Percentiles rank a stretch among this genome's conserved stretches.
Evolutionary conservation across 2,113 vertebrate species (phyloP).

Genomic region (Nibea coibor): DNA sequence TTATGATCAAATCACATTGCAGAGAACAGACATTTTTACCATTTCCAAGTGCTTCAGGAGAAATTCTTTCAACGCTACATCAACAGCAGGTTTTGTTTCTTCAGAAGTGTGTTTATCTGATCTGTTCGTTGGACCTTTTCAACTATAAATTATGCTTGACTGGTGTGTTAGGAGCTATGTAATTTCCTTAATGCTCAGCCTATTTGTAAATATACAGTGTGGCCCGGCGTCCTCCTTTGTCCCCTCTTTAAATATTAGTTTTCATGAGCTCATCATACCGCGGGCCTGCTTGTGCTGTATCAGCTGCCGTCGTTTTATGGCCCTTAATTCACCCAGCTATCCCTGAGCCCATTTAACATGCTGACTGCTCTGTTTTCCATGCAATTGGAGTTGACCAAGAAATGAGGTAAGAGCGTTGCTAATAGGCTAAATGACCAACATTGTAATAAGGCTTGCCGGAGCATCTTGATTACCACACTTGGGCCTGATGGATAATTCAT

Average conservation of each 20-base stretch:
- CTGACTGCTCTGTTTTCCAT: constrained; percentile 81
- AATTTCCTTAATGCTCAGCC: constrained; percentile 31
- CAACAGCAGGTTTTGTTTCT: neutral
- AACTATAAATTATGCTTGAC: constrained; percentile 7
- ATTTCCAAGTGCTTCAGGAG: too few species aligned
- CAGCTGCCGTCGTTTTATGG: constrained; percentile 70
- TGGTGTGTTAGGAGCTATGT: constrained; percentile 18
- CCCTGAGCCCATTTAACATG: constrained; percentile 73
- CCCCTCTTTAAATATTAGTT: constrained; percentile 62
- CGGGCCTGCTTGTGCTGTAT: constrained; percentile 51
- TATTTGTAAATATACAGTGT: constrained; percentile 45
- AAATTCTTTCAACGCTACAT: too few species aligned
- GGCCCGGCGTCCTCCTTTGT: constrained; percentile 26
- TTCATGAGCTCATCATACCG: constrained; percentile 62
- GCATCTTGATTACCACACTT: constrained; percentile 79
- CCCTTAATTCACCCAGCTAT: constrained; percentile 68
- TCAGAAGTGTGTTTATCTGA: constrained; percentile 7
- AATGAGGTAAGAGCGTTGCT: constrained; percentile 83
- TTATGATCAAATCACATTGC: neutral
- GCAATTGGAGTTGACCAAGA: constrained; percentile 81
- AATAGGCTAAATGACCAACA: constrained; percentile 79
- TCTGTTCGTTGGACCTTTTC: constrained; percentile 15
- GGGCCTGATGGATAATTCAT: constrained; percentile 81
- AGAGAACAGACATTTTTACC: too few species aligned
- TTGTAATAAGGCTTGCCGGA: constrained; percentile 70